Evolutionary conservation across 2,888 invertebrate genomes (phyloP), one percentile per base, ranked within the genome.

Genomic region (Cerceris ruficornis): DNA sequence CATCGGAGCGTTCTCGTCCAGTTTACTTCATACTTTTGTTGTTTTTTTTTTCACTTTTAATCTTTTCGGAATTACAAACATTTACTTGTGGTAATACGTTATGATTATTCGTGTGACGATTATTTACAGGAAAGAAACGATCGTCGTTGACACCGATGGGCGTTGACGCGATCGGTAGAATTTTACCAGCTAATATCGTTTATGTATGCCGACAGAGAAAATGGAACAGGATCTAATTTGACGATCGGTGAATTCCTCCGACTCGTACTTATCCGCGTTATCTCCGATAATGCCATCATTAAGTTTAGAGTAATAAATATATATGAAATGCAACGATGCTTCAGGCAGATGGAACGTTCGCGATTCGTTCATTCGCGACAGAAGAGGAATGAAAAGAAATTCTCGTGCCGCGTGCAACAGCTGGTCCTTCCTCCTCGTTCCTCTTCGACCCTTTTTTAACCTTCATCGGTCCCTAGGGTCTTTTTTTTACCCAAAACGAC

Each of bases 101-200:
- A 88, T 81, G 85, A 82, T 86, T 88, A 87, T 86, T 89, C 88
- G 89, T 85, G 70, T 89, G 87, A 85, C 86, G 85, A 89, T 88
- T 90, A 90, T 90, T 90, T 90, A 91, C 90, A 90, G 84, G 87
- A 73, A 66, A 28, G 28, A 68, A 70, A 78, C 81, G 81, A 73
- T 81, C 81, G 70, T 81, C 72, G 75, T 43, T 73, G n/a, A n/a
- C 49, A 74, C 70, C 64, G 64, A 49, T 28, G 70, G 68, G 42
- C 14, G 50, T 14, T 41, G 41, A 46, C 49, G 64, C 39, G 8
- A n/a, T 68, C 52, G 50, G 68, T 64, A 70, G 69, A 62, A 70
- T 75, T 78, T 70, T 67, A 75, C 39, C 75, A 78, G 50, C 69
- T 78, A 75, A 55, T 28, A 78, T 54, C 70, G 70, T 66, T 49